These are phyloP conservation scores for Arenicola marina DNA, from an alignment of 2,888 invertebrate genomes.

Conservation along the genomic window DNA sequence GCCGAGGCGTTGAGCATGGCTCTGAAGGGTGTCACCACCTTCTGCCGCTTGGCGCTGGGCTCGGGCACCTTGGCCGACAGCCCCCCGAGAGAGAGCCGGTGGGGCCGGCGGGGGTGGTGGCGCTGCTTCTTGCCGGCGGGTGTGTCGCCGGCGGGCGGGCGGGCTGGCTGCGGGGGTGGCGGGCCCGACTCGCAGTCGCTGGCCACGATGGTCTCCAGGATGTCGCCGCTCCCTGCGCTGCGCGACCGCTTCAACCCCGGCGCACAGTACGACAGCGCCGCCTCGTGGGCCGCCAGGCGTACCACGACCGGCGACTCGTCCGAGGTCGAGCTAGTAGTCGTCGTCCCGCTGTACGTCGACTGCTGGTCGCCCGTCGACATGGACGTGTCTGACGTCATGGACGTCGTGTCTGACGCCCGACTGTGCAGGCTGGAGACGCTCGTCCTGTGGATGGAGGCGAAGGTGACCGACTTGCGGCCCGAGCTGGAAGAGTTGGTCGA, in stretches of 20 bases:
- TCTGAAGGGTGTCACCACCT: too few relatives aligned
- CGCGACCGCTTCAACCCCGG: background rate
- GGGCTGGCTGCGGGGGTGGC: background rate
- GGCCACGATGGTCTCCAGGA: background rate
- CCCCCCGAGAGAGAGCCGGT: too few relatives aligned
- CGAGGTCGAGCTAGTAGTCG: too few relatives aligned
- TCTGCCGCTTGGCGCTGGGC: background rate
- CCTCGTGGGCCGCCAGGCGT: too few relatives aligned
- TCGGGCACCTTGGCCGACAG: background rate
- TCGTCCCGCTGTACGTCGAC: too few relatives aligned
- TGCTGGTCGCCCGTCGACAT: too few relatives aligned
- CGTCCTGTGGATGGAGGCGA: slow-evolving; percentile 8
- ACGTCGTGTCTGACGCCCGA: background rate
- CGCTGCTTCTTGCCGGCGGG: too few relatives aligned
- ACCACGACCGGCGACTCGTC: too few relatives aligned
- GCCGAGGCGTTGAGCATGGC: too few relatives aligned
- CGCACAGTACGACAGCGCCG: too few relatives aligned
- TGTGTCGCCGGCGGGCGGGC: background rate
- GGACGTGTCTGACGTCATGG: background rate
- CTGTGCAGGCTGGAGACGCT: slow-evolving; percentile 5
- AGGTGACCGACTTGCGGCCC: slow-evolving; percentile 6
- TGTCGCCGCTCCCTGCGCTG: background rate
- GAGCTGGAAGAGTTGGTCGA: slow-evolving; percentile 11
- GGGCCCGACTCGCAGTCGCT: background rate
- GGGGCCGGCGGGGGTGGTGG: too few relatives aligned